A percentile compares a stretch with the other conserved stretches of the same genome.
Evolutionary conservation across 2,113 vertebrate genomes (phyloP).

Genomic region (Lathamus discolor): DNA sequence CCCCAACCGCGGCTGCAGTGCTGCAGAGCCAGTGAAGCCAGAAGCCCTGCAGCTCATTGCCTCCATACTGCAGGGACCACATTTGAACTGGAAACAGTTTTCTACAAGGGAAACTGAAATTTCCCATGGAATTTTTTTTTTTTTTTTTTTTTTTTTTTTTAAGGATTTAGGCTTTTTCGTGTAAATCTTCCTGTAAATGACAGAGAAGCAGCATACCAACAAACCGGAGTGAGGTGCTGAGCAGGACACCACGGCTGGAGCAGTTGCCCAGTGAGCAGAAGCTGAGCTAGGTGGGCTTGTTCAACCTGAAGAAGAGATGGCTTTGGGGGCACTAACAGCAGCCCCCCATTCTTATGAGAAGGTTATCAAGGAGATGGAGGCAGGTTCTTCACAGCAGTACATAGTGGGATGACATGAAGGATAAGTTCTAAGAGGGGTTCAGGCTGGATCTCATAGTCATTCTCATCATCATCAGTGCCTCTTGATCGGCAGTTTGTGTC

Average conservation of each 20-base stretch:
- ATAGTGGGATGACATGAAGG: fast-evolving
- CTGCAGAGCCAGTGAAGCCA: neutral
- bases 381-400: neutral
- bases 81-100: neutral
- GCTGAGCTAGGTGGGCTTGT: neutral
- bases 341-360: neutral
- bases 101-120: neutral
- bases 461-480: neutral
- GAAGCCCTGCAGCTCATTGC: neutral
- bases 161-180: neutral
- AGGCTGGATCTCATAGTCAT: neutral
- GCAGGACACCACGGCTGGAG: neutral
- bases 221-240: neutral
- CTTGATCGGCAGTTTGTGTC: neutral
- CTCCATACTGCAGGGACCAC: neutral
- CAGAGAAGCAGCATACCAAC: neutral
- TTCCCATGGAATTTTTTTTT: neutral
- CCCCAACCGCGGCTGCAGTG: neutral
- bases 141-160: neutral
- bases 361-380: neutral
- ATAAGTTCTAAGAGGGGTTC: neutral
- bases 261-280: neutral
- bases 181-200: neutral
- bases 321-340: neutral
- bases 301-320: neutral